A percentile compares a stretch with the other conserved stretches of the same genome.
Conservation (phyloP, 2,888 invertebrate genomes). For the Podabrus alpinus region DNA sequence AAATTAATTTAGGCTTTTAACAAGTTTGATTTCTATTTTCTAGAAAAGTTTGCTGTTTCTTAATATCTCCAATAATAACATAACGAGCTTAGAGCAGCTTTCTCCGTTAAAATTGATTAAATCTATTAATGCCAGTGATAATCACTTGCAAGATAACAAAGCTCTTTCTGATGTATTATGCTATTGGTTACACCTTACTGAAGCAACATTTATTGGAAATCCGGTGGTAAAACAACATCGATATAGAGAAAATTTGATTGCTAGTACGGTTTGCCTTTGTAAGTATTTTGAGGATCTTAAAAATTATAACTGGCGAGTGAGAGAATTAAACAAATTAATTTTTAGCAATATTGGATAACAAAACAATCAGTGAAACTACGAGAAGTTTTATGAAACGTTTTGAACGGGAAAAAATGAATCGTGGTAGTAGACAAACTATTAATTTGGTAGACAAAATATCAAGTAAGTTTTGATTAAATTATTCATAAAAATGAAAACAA, state of each 20-base stretch:
- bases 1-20: background rate
- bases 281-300: background rate
- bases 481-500: no score
- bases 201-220: slow-evolving; percentile 65
- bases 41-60: slow-evolving; percentile 63
- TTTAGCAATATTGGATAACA: slow-evolving; percentile 65
- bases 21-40: slow-evolving; percentile 37
- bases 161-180: slow-evolving; percentile 61
- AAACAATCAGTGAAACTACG: slow-evolving; percentile 62
- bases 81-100: slow-evolving; percentile 60
- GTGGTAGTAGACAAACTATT: slow-evolving; percentile 35
- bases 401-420: slow-evolving; percentile 58
- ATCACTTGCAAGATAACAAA: slow-evolving; percentile 61
- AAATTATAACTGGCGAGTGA: background rate
- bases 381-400: slow-evolving; percentile 67
- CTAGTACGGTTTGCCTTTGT: slow-evolving; percentile 54
- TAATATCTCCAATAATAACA: slow-evolving; percentile 67
- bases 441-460: slow-evolving; percentile 43
- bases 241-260: slow-evolving; percentile 71
- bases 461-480: slow-evolving; percentile 39
- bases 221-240: slow-evolving; percentile 66
- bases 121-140: slow-evolving; percentile 63
- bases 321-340: background rate
- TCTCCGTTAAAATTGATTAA: slow-evolving; percentile 60
- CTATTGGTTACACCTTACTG: slow-evolving; percentile 60